phyloP scores from a whole-genome alignment of 2,888 invertebrate species.

The Miltochrista miniata region DNA sequence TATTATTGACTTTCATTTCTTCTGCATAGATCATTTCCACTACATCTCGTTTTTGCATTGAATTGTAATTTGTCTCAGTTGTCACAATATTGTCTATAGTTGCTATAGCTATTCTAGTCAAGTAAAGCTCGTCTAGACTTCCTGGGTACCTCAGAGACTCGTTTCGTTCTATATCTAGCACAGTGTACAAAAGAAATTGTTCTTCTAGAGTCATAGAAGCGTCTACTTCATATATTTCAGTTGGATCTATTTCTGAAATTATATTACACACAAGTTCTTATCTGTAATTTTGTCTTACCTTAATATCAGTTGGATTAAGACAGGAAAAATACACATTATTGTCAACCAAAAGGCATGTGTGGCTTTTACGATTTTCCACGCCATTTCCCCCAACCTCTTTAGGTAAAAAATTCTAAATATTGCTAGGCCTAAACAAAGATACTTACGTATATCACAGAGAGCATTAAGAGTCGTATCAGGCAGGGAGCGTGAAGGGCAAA shows the following conservation, averaged over 20 bases:
- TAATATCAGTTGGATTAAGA: too few species aligned
- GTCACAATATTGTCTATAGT: constrained; percentile 46
- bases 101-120: constrained; percentile 62
- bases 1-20: constrained; percentile 5
- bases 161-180: constrained; percentile 62
- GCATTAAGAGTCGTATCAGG: constrained; percentile 40
- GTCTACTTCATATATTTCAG: constrained; percentile 43
- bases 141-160: constrained; percentile 49
- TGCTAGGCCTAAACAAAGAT: background rate
- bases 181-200: constrained; percentile 54
- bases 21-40: constrained; percentile 27
- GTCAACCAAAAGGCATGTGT: too few species aligned
- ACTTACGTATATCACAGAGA: constrained; percentile 68
- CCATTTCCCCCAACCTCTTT: background rate
- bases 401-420: too few species aligned
- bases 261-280: constrained; percentile 5
- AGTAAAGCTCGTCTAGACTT: constrained; percentile 61
- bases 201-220: constrained; percentile 56
- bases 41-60: constrained; percentile 52
- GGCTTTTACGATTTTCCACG: too few species aligned
- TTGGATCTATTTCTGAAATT: constrained; percentile 55
- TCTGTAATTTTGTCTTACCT: too few species aligned
- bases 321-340: too few species aligned
- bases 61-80: constrained; percentile 39
- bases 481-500: constrained; percentile 54